Base-by-base conservation (phyloP, 2,113 vertebrate genomes). In the Delphinus delphis region DNA sequence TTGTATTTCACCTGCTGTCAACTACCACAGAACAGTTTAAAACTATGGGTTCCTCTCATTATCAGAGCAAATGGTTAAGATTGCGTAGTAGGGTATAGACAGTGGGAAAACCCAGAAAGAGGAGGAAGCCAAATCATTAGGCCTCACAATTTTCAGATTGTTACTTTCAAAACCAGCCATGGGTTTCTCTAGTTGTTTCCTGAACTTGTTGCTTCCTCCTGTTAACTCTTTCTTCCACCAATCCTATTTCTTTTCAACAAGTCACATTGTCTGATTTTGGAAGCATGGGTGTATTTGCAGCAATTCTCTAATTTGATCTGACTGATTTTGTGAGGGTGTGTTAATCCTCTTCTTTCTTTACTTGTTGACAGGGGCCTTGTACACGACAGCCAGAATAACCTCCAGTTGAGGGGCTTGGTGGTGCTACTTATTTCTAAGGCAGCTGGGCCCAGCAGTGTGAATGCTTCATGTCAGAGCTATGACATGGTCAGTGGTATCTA, bases 401-500 rank as follows among this genome's bases (percentile, higher is more conserved):
- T 99, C 53, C 99, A 99, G 98, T 99, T 99, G 99, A 98, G 99
- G 89, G 99, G 99, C 38, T 98, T 99, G 97, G 99, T 99, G 1
- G 98, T 99, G 1, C 96, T 99, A 83, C 99, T 99, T 2, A 98
- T 99, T 97, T 99, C 99, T 13, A 99, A 99, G 98, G 99, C 99
- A 12, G 99, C 99, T 5, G 99, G 99, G 68, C 99, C 99, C 44
- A 99, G 99, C 95, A 67, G 97, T 0, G 55, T 97, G 0, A 65
- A 98, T 26, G 97, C 98, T 0, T 97, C 98, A 1, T 98, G 98
- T 62, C 98, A 99, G 62, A 97, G 99, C 83, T 99, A 99, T 60
- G 99, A 99, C 97, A 99, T 99, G 99, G 99, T 99, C 98, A 99
- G 99, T 94, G 99, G 99, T 38, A 99, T 99, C 98, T 99, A 99